These are phyloP conservation scores for Aphrocallistes beatrix DNA, from an alignment of 37 sponge, comb jelly and placozoan species.

Conservation along the genomic window DNA sequence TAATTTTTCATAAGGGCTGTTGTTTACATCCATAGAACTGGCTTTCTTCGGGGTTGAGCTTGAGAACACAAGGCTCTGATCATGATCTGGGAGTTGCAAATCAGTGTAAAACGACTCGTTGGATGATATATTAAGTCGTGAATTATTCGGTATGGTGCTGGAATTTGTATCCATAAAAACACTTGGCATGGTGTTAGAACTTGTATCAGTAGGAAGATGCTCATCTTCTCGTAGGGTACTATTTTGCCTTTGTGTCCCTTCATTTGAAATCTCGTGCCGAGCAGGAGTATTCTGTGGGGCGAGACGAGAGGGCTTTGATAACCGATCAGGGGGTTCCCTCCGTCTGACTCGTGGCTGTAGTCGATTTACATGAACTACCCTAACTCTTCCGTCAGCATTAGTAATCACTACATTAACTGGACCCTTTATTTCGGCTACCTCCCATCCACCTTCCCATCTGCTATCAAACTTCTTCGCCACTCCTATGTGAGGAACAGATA, in stretches of 20 bases:
- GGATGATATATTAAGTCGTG: neutral
- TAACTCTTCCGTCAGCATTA: slow-evolving; percentile 19
- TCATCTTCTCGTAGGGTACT: too few species aligned
- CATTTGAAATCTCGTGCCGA: too few species aligned
- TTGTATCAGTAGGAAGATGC: too few species aligned
- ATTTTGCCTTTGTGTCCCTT: too few species aligned
- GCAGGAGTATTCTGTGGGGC: too few species aligned
- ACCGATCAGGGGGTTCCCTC: too few species aligned
- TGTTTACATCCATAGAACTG: too few species aligned
- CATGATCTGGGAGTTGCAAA: neutral
- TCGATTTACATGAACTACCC: slow-evolving; percentile 26
- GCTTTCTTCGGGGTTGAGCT: slow-evolving; percentile 9
- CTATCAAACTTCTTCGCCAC: slow-evolving; percentile 32
- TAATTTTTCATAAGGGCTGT: neutral
- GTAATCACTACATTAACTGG: slow-evolving; percentile 22
- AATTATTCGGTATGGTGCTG: neutral
- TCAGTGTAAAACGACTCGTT: neutral
- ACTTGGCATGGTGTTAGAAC: too few species aligned
- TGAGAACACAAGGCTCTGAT: neutral
- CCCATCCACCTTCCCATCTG: slow-evolving; percentile 54
- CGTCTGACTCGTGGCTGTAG: neutral
- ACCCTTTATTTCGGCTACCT: slow-evolving; percentile 14
- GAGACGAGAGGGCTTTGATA: too few species aligned
- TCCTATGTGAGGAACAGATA: slow-evolving; percentile 40
- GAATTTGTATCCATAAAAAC: too few species aligned